Conservation (phyloP, 2,113 vertebrate species). For the Mirounga angustirostris region DNA sequence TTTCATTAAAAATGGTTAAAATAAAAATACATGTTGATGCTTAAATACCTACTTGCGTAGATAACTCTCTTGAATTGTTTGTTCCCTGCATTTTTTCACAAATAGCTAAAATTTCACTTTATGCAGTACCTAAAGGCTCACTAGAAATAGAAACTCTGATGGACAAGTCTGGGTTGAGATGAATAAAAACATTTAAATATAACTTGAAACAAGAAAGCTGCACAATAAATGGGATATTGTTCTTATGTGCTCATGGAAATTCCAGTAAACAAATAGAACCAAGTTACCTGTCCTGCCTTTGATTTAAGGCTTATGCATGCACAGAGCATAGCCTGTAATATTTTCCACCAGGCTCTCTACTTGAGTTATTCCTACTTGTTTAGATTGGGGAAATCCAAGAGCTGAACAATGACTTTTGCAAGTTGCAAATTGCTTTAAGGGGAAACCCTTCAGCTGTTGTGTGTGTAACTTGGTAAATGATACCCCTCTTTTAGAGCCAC, state of each 20-base stretch:
- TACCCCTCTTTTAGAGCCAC: slow-evolving; percentile 11
- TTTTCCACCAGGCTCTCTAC: slow-evolving; percentile 67
- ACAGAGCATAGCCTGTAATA: neutral
- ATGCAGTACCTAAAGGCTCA: neutral
- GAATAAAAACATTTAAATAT: slow-evolving; percentile 58
- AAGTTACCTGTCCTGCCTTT: slow-evolving; percentile 69
- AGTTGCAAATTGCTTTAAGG: slow-evolving; percentile 55
- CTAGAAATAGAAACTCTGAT: slow-evolving; percentile 48
- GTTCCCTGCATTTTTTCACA: neutral
- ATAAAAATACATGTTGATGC: slow-evolving; percentile 34
- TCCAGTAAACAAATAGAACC: slow-evolving; percentile 51
- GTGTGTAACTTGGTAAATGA: slow-evolving; percentile 55
- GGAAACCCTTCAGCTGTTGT: slow-evolving; percentile 45
- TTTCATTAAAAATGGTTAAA: neutral
- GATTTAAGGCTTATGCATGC: slow-evolving; percentile 20
- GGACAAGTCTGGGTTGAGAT: slow-evolving; percentile 37
- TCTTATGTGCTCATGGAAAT: slow-evolving; percentile 66
- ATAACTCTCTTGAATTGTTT: slow-evolving; percentile 34
- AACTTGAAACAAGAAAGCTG: slow-evolving; percentile 56
- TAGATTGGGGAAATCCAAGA: slow-evolving; percentile 58
- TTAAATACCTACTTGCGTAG: slow-evolving; percentile 3
- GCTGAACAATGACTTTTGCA: slow-evolving; percentile 60
- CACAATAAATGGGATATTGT: slow-evolving; percentile 42
- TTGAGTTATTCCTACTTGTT: slow-evolving; percentile 25
- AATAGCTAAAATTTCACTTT: slow-evolving; percentile 40